Percentiles rank a stretch among this genome's conserved stretches.
Evolutionary conservation across 2,888 invertebrate genomes (phyloP).

Genomic region (Lysandra coridon): DNA sequence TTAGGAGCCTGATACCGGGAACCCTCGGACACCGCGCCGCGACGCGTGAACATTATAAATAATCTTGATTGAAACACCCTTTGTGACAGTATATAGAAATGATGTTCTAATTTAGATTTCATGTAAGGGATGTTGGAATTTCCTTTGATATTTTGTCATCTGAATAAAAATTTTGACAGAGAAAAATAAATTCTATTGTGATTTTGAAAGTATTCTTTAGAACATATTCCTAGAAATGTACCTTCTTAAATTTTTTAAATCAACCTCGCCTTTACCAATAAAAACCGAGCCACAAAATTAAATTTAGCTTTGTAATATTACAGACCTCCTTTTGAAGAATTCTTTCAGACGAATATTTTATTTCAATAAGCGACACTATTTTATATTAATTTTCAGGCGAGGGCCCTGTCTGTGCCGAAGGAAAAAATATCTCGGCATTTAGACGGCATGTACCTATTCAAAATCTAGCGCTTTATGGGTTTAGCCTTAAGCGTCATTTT

Average conservation of each 20-base stretch:
- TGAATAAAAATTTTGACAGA: not conserved
- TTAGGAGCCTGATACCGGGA: slow-evolving; percentile 74
- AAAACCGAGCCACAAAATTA: slow-evolving; percentile 10
- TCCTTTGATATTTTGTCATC: not conserved
- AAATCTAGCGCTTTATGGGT: slow-evolving; percentile 34
- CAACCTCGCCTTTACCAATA: slow-evolving; percentile 2
- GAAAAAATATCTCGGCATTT: slow-evolving; percentile 14
- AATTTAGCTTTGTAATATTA: not conserved
- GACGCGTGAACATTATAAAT: slow-evolving; percentile 31
- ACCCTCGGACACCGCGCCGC: slow-evolving; percentile 42
- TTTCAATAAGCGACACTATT: slow-evolving; percentile 24
- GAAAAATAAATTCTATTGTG: not conserved
- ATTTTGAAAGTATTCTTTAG: not conserved
- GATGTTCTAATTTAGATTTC: not conserved
- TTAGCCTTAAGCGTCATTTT: slow-evolving; percentile 36
- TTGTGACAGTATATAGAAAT: slow-evolving; percentile 14
- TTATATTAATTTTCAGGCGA: slow-evolving; percentile 25
- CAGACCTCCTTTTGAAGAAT: not conserved
- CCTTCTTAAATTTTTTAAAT: not conserved
- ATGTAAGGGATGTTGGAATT: not conserved
- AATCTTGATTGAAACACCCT: slow-evolving; percentile 32
- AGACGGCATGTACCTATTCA: slow-evolving; percentile 34
- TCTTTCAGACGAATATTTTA: not conserved
- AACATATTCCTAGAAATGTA: not conserved
- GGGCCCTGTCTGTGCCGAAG: slow-evolving; percentile 4